Evolutionary conservation across 2,113 vertebrate species (phyloP).

Genomic region (Ariopsis seemanni): DNA sequence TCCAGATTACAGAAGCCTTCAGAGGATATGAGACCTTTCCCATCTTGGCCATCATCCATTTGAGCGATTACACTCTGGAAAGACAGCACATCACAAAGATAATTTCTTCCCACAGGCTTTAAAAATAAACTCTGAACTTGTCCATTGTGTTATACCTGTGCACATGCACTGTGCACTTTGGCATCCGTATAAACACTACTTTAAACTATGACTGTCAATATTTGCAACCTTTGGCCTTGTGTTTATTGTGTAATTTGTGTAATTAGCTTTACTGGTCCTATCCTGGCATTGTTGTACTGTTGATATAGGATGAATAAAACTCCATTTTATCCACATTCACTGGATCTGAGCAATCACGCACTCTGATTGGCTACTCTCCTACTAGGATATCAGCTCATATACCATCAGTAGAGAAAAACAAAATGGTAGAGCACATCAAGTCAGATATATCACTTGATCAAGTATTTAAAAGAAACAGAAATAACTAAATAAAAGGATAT

Average conservation of each 20-base stretch:
- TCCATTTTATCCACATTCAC: too few relatives aligned
- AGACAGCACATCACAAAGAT: not conserved
- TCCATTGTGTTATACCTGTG: not conserved
- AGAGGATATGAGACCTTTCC: not conserved
- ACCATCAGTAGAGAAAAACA: too few relatives aligned
- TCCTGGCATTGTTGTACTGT: not conserved
- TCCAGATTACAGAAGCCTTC: not conserved
- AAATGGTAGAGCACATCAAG: too few relatives aligned
- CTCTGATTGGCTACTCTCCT: too few relatives aligned
- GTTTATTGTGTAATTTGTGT: not conserved
- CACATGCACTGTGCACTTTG: not conserved
- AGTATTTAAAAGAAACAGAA: too few relatives aligned
- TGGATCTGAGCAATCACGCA: too few relatives aligned
- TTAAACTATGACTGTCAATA: not conserved
- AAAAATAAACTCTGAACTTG: not conserved
- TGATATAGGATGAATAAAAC: not conserved
- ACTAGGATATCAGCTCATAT: too few relatives aligned
- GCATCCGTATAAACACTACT: not conserved
- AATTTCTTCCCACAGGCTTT: not conserved
- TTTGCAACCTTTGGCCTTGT: not conserved
- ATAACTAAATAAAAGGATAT: too few relatives aligned
- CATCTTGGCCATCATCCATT: not conserved
- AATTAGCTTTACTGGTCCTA: not conserved
- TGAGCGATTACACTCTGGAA: not conserved
- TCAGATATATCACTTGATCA: too few relatives aligned